These are phyloP conservation scores for Aurelia sp. DNA, from an alignment of 30 jellyfish, hydroid and myxozoan species.

Conservation along the genomic window DNA sequence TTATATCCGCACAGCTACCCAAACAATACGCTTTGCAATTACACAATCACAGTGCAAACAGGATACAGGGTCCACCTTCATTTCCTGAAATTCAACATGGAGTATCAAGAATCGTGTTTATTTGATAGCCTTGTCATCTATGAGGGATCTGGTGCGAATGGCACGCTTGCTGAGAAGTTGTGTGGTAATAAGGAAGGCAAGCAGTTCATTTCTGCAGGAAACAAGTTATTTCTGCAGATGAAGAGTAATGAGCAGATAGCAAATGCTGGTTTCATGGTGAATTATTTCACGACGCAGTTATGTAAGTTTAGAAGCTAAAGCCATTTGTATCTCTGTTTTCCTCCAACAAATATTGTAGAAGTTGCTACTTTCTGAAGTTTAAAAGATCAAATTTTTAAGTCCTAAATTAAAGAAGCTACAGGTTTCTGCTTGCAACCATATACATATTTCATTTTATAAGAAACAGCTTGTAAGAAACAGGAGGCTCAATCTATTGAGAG, in stretches of 20 bases:
- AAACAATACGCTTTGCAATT: slow-evolving; percentile 16
- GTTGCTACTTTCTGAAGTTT: too few species aligned
- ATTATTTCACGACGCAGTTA: slow-evolving; percentile 21
- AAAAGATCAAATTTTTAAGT: too few species aligned
- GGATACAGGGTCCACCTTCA: slow-evolving; percentile 15
- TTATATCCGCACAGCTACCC: slow-evolving; percentile 18
- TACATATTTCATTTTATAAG: too few species aligned
- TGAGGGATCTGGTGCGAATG: slow-evolving; percentile 6
- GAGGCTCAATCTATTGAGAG: too few species aligned
- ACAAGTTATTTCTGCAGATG: slow-evolving; percentile 13
- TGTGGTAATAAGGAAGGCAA: neutral
- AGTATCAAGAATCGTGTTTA: slow-evolving; percentile 5
- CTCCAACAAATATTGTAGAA: neutral
- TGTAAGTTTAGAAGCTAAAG: neutral
- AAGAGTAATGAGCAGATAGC: slow-evolving; percentile 3
- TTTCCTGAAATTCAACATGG: slow-evolving; percentile 21
- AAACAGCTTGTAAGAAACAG: too few species aligned
- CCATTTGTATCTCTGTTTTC: neutral
- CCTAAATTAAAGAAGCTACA: too few species aligned
- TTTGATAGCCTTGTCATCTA: neutral
- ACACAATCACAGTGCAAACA: slow-evolving; percentile 4
- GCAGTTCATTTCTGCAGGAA: slow-evolving; percentile 30
- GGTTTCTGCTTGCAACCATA: too few species aligned
- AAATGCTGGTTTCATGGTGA: slow-evolving; percentile 24
- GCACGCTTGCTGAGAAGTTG: slow-evolving; percentile 9